Percentiles rank a stretch among this genome's conserved stretches.
Conservation (phyloP, 2,888 invertebrate species). For the Tinea semifulvella region DNA sequence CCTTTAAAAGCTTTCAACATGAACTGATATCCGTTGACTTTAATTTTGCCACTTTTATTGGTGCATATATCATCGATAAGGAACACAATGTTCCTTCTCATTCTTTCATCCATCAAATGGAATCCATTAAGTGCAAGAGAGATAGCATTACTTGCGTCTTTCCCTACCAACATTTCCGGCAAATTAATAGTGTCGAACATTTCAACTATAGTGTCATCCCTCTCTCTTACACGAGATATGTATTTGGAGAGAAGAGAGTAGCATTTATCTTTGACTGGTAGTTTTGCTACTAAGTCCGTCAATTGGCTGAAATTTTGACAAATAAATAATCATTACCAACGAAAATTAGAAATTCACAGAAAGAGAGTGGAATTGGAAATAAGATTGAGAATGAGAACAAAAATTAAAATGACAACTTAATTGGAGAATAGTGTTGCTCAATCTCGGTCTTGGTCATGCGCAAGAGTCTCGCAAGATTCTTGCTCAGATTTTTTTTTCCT, state of each 20-base stretch:
- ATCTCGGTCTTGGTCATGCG: too few relatives aligned
- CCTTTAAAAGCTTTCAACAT: slow-evolving; percentile 27
- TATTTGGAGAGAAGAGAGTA: slow-evolving; percentile 31
- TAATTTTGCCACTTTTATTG: slow-evolving; percentile 18
- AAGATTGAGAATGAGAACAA: too few relatives aligned
- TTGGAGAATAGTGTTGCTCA: too few relatives aligned
- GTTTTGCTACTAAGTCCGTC: slow-evolving; percentile 25
- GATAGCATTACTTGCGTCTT: slow-evolving; percentile 21
- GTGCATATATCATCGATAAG: slow-evolving; percentile 18
- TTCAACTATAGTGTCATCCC: slow-evolving; percentile 19
- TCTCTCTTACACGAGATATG: slow-evolving; percentile 20
- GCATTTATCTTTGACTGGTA: slow-evolving; percentile 29
- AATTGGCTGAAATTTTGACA: slow-evolving; percentile 27
- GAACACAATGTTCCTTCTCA: slow-evolving; percentile 22
- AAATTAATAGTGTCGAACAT: slow-evolving; percentile 26
- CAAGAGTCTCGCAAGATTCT: too few relatives aligned
- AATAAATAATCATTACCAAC: too few relatives aligned
- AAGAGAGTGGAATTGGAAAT: too few relatives aligned
- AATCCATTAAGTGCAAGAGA: slow-evolving; percentile 23
- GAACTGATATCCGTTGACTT: slow-evolving; percentile 25
- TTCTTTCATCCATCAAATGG: slow-evolving; percentile 21
- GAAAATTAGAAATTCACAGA: too few relatives aligned
- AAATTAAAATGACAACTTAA: too few relatives aligned
- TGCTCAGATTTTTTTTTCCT: too few relatives aligned
- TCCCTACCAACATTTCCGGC: slow-evolving; percentile 20